phyloP scores from a whole-genome alignment of 1,140 invertebrate genomes.

The Drosophila paulistorum region DNA sequence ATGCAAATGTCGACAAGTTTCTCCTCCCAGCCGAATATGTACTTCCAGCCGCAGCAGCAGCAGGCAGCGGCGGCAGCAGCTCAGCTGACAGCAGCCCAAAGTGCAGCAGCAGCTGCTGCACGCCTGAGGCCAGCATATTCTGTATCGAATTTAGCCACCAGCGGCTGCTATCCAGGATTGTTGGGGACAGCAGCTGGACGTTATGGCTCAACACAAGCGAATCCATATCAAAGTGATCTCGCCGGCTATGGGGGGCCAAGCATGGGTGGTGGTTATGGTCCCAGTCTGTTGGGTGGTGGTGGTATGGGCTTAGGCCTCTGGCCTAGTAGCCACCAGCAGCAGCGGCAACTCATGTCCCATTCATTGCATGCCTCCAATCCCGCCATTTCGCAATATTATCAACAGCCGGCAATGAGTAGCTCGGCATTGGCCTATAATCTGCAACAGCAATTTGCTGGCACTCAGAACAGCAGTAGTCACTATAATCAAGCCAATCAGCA shows the following conservation, averaged over 20 bases:
- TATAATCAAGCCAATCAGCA: slow-evolving; percentile 48
- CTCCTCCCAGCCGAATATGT: slow-evolving; percentile 82
- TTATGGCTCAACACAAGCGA: not conserved
- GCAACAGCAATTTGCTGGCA: slow-evolving; percentile 77
- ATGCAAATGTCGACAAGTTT: slow-evolving; percentile 81
- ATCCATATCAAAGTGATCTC: slow-evolving; percentile 31
- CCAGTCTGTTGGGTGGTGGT: not conserved
- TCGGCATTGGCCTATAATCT: slow-evolving; percentile 69
- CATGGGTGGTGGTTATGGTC: slow-evolving; percentile 37
- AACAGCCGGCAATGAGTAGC: slow-evolving; percentile 34
- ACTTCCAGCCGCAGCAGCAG: slow-evolving; percentile 66
- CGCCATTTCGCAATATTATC: slow-evolving; percentile 81
- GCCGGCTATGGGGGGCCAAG: slow-evolving; percentile 56
- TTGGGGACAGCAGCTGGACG: not conserved
- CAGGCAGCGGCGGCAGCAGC: slow-evolving; percentile 38
- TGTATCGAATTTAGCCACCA: slow-evolving; percentile 64
- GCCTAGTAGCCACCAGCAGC: slow-evolving; percentile 20
- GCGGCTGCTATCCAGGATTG: slow-evolving; percentile 41
- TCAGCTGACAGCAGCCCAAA: slow-evolving; percentile 57
- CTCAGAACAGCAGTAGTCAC: slow-evolving; percentile 58
- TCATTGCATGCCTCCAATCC: slow-evolving; percentile 82
- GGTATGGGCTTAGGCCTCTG: slow-evolving; percentile 29
- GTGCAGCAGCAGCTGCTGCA: slow-evolving; percentile 68
- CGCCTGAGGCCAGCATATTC: slow-evolving; percentile 76
- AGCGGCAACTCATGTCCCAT: slow-evolving; percentile 77